Conservation (phyloP, 2,888 invertebrate genomes). For the Phyllotreta cruciferae region DNA sequence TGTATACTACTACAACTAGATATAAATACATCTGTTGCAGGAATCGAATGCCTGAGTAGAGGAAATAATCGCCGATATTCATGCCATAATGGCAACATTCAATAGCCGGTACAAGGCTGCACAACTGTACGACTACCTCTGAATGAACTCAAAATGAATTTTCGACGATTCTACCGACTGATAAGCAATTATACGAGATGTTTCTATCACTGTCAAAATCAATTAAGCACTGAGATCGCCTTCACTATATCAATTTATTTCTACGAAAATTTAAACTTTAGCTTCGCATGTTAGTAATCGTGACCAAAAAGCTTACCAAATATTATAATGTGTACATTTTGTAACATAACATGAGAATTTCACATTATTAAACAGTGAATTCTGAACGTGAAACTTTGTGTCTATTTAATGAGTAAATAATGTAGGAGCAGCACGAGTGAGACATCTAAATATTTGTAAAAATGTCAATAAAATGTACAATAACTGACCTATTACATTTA, state of each 20-base stretch:
- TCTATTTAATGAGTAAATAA: too few relatives aligned
- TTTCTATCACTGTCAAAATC: neutral
- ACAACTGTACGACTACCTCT: conserved; percentile 12
- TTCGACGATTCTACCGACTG: conserved; percentile 64
- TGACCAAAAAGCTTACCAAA: conserved; percentile 14
- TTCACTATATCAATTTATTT: neutral
- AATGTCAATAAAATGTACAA: conserved; percentile 5
- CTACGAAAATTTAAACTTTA: neutral
- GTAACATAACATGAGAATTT: conserved; percentile 2
- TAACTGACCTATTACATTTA: too few relatives aligned
- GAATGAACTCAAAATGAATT: conserved; percentile 56
- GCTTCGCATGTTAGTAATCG: neutral
- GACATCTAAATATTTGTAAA: conserved; percentile 16
- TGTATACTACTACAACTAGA: conserved; percentile 1
- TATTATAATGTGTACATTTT: conserved; percentile 11
- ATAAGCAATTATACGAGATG: neutral
- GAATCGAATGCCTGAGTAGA: conserved; percentile 91
- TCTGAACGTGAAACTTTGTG: neutral
- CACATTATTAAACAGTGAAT: conserved; percentile 2
- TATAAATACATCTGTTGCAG: conserved; percentile 59
- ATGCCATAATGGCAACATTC: conserved; percentile 79
- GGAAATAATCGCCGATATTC: conserved; percentile 86
- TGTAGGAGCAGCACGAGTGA: neutral
- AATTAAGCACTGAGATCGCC: conserved; percentile 8
- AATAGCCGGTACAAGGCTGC: conserved; percentile 68